Percentiles rank a stretch among this genome's conserved stretches.
phyloP scores from a whole-genome alignment of 2,797 vertebrate genomes.

The Lagodon rhomboides region DNA sequence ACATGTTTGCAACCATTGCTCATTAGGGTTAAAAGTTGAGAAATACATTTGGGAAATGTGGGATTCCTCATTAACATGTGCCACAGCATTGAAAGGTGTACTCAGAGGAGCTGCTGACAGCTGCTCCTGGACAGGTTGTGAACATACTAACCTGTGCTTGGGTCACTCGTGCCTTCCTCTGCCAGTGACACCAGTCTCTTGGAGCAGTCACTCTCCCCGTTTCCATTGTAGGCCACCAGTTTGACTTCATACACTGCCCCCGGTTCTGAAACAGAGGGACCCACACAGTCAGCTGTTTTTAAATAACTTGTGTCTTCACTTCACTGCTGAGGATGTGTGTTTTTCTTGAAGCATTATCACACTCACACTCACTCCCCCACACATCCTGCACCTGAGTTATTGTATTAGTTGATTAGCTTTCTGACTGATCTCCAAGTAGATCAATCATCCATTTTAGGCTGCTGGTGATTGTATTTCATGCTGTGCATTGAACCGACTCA shows the following conservation, averaged over 20 bases:
- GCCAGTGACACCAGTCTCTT: conserved; percentile 82
- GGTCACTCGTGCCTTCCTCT: conserved; percentile 75
- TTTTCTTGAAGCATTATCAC: neutral
- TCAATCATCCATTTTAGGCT: neutral
- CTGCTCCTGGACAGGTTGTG: neutral
- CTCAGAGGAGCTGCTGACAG: neutral
- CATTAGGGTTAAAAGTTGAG: neutral
- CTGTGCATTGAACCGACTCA: neutral
- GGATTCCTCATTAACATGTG: neutral
- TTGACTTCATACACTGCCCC: conserved; percentile 84
- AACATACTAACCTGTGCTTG: conserved; percentile 75
- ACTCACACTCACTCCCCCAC: neutral
- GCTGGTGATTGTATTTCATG: neutral
- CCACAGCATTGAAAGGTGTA: neutral
- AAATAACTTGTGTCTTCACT: neutral
- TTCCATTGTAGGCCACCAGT: conserved; percentile 85
- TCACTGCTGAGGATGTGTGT: neutral
- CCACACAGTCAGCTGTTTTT: too few relatives aligned
- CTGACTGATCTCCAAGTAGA: neutral
- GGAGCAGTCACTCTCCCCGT: conserved; percentile 83
- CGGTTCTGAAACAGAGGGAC: conserved; percentile 70
- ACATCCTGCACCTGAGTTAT: neutral
- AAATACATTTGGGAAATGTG: neutral
- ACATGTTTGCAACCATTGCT: neutral
- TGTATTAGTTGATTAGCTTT: neutral